Evolutionary conservation across 2,797 vertebrate species (phyloP), one percentile per base, ranked within the genome.

Genomic region (Myioborus miniatus): DNA sequence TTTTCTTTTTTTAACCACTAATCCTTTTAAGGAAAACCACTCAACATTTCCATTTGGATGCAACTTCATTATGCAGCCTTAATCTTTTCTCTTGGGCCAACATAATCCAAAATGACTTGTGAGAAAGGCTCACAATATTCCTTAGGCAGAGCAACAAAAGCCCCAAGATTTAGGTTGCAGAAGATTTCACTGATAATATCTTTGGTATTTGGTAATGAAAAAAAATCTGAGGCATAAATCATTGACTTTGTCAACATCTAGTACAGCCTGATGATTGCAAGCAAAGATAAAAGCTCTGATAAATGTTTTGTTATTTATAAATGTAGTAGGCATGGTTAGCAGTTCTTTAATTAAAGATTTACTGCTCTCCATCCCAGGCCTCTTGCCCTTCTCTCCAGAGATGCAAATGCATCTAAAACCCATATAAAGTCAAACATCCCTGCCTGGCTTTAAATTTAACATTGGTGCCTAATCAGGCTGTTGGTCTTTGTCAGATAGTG

Each of bases 301-400:
- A 96, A 93, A 97, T 87, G 94, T 64, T 87, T 96, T 89, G 84
- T 85, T 97, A 95, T 96, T 96, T 96, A 93, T 94, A 97, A 95
- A 96, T 44, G 53, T 67, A 92, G 90, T 95, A 96, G 80, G 83
- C 94, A 94, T 71, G 46, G 80, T 83, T 85, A 87, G 53, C 68
- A 91, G 84, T 89, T 90, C 88, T 91, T 93, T 96, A 96, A 95
- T 93, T 95, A 96, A 93, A 88, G 93, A 93, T 95, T 94, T 96
- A 94, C 60, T 96, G 65, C 67, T 92, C 37, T 86, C 49, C 30
- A 67, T 88, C 67, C 24, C 67, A 87, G 79, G 80, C 82, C 62
- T 92, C 85, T 94, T 93, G 74, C 43, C 81, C 78, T 96, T 90
- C 41, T 88, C 67, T 95, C 58, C 41, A 77, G 88, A 83, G 89